Base-by-base conservation (phyloP, 2,888 invertebrate genomes). In the Incurvaria masculella region DNA sequence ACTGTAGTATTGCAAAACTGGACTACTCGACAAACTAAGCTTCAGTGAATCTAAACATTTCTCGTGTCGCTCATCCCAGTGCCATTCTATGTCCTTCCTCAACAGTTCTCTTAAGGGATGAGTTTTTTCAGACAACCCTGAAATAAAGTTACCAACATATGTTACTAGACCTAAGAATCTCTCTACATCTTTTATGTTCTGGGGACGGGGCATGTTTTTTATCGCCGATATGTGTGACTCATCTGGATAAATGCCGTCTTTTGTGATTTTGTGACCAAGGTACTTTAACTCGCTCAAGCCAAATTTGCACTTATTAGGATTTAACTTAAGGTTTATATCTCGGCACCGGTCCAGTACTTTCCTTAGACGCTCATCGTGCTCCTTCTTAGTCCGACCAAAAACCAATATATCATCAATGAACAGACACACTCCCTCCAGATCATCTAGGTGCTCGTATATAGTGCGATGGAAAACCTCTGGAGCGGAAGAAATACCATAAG, bases 381-480 rank as follows among this genome's bases (percentile, higher is more conserved):
- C 45, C 40, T 42, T 18, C 26, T 47, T 50, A 2, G 47, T 45
- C 19, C 26, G 16, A 3, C 45, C 50, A 23, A 39, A 50, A 10
- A 50, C 20, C 6, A 50, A 21, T 21, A 50, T 42, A 42, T 50
- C 47, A 26, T 50, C 50, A 2, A 50, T 44, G 23, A 41, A 47
- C 42, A 50, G 38, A 41, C 47, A 45, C 16, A 47, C 27, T 4
- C 47, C 50, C 39, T 45, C 47, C 6, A 50, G 42, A 40, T 50
- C 45, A 47, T 47, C 45, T 46, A 55, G 52, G 14, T 46, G 21
- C 47, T 53, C 51, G 45, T 48, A 50, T 6, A 53, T 17, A 33
- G 19, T 51, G 51, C 54, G 57, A 46, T 55, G 57, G 49, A 56
- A 58, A 10, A 57, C 49, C 49, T 58, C 57, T 2, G 52, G 52